phyloP scores from a whole-genome alignment of 2,888 invertebrate genomes.

The Acanthosepion pharaonis region DNA sequence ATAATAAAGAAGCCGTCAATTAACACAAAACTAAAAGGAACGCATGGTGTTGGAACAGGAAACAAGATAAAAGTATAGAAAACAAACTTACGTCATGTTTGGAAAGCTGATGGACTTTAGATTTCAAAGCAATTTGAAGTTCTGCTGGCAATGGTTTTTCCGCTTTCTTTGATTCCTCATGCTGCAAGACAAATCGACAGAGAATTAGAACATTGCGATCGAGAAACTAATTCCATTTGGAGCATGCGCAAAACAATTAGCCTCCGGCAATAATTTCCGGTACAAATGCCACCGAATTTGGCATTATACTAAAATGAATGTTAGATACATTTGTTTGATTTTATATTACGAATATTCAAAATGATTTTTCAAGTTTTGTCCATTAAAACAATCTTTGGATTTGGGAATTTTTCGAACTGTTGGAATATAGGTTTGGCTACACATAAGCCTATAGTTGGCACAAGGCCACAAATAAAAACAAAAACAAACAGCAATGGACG shows the following conservation, averaged over 20 bases:
- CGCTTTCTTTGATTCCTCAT: slow-evolving; percentile 67
- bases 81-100: slow-evolving; percentile 74
- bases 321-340: not conserved
- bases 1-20: not conserved
- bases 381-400: not conserved
- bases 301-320: not conserved
- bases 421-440: too few relatives aligned
- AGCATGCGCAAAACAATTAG: not conserved
- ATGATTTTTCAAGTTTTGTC: not conserved
- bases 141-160: slow-evolving; percentile 72
- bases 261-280: not conserved
- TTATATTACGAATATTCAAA: not conserved
- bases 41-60: too few relatives aligned
- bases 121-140: slow-evolving; percentile 69
- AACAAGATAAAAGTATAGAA: not conserved
- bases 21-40: not conserved
- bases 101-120: slow-evolving; percentile 68
- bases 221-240: not conserved
- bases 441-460: not conserved
- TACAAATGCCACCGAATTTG: not conserved
- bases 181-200: slow-evolving; percentile 61
- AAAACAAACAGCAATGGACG: too few relatives aligned
- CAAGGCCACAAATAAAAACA: not conserved
- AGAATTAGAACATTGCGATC: not conserved
- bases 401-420: too few relatives aligned